A percentile compares a stretch with the other conserved stretches of the same genome.
Evolutionary conservation across 2,113 vertebrate species (phyloP).

Genomic region (Pluvialis apricaria): DNA sequence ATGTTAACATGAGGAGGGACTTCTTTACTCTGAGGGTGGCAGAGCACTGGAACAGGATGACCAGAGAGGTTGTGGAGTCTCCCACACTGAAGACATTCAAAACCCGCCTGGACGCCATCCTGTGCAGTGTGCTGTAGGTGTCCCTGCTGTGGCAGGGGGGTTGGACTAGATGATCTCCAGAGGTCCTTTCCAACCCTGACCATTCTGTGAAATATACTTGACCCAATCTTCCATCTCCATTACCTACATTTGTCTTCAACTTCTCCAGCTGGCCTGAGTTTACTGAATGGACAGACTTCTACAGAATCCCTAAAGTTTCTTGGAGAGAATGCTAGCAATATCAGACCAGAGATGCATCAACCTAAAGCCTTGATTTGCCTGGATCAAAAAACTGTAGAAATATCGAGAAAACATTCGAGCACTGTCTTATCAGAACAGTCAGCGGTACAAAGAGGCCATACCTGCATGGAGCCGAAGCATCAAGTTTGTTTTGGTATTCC

Average conservation of each 20-base stretch:
- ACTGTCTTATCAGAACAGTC: not conserved
- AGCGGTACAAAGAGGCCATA: not conserved
- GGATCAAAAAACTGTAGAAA: not conserved
- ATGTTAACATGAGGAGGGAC: too few species aligned
- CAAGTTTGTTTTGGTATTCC: not conserved
- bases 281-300: not conserved
- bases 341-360: not conserved
- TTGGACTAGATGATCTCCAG: too few species aligned
- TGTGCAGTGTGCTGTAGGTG: too few species aligned
- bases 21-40: too few species aligned
- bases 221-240: not conserved
- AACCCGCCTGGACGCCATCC: too few species aligned
- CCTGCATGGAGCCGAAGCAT: not conserved
- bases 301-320: not conserved
- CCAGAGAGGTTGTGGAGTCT: too few species aligned
- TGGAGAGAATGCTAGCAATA: not conserved
- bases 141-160: too few species aligned
- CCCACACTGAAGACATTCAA: too few species aligned
- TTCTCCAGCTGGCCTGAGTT: not conserved
- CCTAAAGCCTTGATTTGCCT: not conserved
- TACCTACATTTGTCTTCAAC: not conserved
- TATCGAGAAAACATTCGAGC: not conserved
- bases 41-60: too few species aligned
- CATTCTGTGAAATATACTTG: too few species aligned
- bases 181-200: too few species aligned